A percentile compares a stretch with the other conserved stretches of the same genome.
Conservation (phyloP, 2,888 invertebrate genomes). For the Drosophila histrio region DNA sequence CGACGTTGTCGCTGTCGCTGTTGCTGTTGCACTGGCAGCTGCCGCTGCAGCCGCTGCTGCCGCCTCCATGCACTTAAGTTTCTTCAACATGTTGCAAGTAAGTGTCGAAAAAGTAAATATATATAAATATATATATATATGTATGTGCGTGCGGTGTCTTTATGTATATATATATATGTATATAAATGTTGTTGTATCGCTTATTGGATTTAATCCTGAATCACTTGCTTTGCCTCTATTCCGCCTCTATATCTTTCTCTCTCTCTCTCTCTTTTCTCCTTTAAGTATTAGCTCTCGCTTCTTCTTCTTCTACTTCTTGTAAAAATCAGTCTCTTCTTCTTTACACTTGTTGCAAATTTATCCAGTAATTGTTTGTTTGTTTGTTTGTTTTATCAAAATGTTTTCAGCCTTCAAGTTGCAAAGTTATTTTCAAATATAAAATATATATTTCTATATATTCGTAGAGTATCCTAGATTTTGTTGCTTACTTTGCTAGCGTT, state of each 20-base stretch:
- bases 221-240: constrained; percentile 65
- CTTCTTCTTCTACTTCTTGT: constrained; percentile 15
- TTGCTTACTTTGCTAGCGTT: constrained; percentile 72
- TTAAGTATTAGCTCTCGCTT: constrained; percentile 1
- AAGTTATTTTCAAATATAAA: constrained; percentile 49
- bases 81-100: constrained; percentile 77
- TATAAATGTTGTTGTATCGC: constrained; percentile 31
- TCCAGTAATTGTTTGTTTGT: constrained; percentile 39
- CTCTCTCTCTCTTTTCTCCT: constrained; percentile 1
- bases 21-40: constrained; percentile 25
- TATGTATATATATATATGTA: constrained; percentile 21
- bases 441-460: constrained; percentile 13
- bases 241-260: constrained; percentile 8
- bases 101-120: constrained; percentile 11
- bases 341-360: constrained; percentile 66
- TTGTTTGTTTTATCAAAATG: constrained; percentile 67
- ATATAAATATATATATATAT: constrained; percentile 21
- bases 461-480: constrained; percentile 57
- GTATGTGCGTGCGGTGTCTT: constrained; percentile 25
- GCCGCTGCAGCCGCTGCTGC: constrained; percentile 46
- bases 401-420: constrained; percentile 80
- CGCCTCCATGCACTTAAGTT: constrained; percentile 82
- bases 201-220: constrained; percentile 74
- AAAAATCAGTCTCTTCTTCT: constrained; percentile 82
- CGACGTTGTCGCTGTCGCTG: constrained; percentile 15